Base-by-base conservation (phyloP, 1,140 invertebrate genomes). In the Plectrocnemia conspersa region DNA sequence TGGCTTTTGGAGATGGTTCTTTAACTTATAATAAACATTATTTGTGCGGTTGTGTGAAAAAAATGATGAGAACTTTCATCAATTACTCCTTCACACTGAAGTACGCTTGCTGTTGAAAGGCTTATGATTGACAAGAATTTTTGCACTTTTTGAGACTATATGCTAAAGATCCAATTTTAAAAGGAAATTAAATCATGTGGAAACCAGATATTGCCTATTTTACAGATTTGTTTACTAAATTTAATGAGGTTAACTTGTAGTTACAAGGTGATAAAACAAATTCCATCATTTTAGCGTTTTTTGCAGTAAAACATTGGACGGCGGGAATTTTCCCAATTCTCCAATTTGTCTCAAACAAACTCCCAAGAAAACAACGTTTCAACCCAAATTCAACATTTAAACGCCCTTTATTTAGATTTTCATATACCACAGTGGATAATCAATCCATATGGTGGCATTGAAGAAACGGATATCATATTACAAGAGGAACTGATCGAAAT, bases 71-170 rank as follows among this genome's bases (percentile, higher is more conserved):
- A n/a, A n/a, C n/a, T n/a, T n/a, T n/a, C n/a, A n/a, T n/a, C n/a
- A n/a, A n/a, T n/a, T n/a, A n/a, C n/a, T n/a, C n/a, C n/a, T n/a
- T n/a, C n/a, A n/a, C n/a, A n/a, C n/a, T n/a, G n/a, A n/a, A n/a
- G n/a, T n/a, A n/a, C n/a, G n/a, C n/a, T 22, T 67, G 63, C 55
- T 69, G 33, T 67, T 54, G 42, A 63, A 61, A 56, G 63, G 63
- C 42, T 55, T 56, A 49, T 64, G 65, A 61, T 64, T 65, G 52
- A 64, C 32, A 50, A 54, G 62, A 50, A 54, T 68, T 59, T 64
- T 47, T 58, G 10, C 48, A 33, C 46, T 64, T 56, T 66, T 66
- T 62, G 52, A 64, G 0, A 57, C 52, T 54, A 47, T 64, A 53
- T 41, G 25, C 29, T 58, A 60, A 63, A 59, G 52, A 65, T 60